Conservation (phyloP, 1,140 invertebrate species). For the Aporrectodea caliginosa region DNA sequence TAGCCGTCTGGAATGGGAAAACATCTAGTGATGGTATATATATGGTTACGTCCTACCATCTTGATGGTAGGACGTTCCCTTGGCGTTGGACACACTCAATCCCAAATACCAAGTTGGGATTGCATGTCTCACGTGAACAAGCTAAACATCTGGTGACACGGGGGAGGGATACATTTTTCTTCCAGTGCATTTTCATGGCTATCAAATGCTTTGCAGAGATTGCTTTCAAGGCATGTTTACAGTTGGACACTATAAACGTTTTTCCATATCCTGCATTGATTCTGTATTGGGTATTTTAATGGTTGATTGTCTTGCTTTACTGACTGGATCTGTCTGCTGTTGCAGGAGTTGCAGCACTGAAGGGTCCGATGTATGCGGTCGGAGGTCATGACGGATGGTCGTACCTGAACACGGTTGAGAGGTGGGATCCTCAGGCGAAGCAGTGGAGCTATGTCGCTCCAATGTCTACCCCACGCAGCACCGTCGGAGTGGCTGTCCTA, state of each 20-base stretch:
- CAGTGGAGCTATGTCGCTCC: slow-evolving; percentile 83
- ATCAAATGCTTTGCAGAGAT: neutral
- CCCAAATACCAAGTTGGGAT: too few relatives aligned
- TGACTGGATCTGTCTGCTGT: neutral
- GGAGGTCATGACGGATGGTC: slow-evolving; percentile 93
- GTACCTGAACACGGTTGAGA: slow-evolving; percentile 85
- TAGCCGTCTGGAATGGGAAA: too few relatives aligned
- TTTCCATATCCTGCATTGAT: neutral
- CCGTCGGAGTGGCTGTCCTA: slow-evolving; percentile 80
- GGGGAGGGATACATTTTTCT: too few relatives aligned
- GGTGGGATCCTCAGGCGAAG: slow-evolving; percentile 80
- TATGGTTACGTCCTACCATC: too few relatives aligned
- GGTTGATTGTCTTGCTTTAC: neutral
- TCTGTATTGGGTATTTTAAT: neutral
- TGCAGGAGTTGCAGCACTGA: slow-evolving; percentile 77
- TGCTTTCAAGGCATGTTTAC: neutral
- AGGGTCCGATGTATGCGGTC: slow-evolving; percentile 85
- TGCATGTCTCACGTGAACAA: too few relatives aligned
- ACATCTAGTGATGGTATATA: too few relatives aligned
- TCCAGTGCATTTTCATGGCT: neutral
- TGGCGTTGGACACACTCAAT: too few relatives aligned
- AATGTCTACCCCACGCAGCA: slow-evolving; percentile 80
- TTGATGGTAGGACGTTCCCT: too few relatives aligned
- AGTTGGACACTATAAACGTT: neutral
- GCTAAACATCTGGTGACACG: too few relatives aligned